A percentile compares a stretch with the other conserved stretches of the same genome.
These are phyloP conservation scores for Leptarthrus brevirostris DNA, from an alignment of 2,888 invertebrate species.

Conservation along the genomic window DNA sequence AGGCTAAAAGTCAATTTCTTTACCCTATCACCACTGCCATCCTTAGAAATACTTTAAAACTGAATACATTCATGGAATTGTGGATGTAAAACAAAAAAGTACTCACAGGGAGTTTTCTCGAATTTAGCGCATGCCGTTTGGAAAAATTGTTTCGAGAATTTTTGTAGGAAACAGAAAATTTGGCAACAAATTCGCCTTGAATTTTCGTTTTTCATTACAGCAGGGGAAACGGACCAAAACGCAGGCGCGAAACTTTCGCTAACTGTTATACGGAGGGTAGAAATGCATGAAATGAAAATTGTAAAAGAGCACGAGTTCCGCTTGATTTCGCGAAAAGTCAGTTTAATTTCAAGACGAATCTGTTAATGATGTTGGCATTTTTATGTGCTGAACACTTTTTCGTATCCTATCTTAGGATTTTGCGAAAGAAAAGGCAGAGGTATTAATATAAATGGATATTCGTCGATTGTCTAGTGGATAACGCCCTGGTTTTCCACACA, in stretches of 20 bases:
- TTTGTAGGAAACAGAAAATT: slow-evolving; percentile 14
- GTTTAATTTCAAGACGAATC: too few relatives aligned
- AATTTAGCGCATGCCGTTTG: slow-evolving; percentile 6
- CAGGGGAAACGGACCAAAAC: slow-evolving; percentile 5
- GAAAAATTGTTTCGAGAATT: neutral
- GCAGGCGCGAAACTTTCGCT: neutral
- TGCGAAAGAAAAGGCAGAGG: too few relatives aligned
- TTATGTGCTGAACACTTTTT: too few relatives aligned
- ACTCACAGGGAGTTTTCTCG: slow-evolving; percentile 1
- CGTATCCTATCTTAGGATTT: too few relatives aligned
- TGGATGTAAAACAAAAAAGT: too few relatives aligned
- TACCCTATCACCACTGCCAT: slow-evolving; percentile 2
- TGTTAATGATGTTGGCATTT: too few relatives aligned
- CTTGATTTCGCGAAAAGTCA: too few relatives aligned
- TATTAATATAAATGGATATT: too few relatives aligned
- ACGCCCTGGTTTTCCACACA: too few relatives aligned
- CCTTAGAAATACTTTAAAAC: too few relatives aligned
- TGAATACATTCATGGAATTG: too few relatives aligned
- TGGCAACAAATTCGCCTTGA: slow-evolving; percentile 45
- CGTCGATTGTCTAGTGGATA: too few relatives aligned
- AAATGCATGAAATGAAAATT: neutral
- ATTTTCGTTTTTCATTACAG: slow-evolving; percentile 27
- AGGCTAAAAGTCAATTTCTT: slow-evolving; percentile 39
- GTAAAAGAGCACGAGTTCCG: neutral
- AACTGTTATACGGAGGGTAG: slow-evolving; percentile 28